These are phyloP conservation scores for Protula sp. DNA, from an alignment of 2,888 invertebrate species.

Conservation along the genomic window DNA sequence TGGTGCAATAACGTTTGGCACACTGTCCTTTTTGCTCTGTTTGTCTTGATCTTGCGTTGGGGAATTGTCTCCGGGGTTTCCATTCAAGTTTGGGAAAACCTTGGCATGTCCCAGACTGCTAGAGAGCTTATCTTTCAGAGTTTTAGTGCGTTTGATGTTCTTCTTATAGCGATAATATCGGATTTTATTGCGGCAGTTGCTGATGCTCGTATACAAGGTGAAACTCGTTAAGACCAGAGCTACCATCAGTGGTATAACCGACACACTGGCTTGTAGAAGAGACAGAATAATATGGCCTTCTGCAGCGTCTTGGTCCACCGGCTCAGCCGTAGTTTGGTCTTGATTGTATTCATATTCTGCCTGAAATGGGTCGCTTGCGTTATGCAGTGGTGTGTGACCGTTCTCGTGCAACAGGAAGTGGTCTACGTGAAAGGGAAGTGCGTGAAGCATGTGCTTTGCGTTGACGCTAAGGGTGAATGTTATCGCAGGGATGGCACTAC, in stretches of 20 bases:
- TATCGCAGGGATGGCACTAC: background rate
- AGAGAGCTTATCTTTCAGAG: background rate
- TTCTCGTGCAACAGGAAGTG: background rate
- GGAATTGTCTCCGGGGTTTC: background rate
- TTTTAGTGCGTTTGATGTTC: background rate
- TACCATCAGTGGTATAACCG: too few relatives aligned
- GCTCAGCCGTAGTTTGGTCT: background rate
- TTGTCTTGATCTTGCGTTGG: too few relatives aligned
- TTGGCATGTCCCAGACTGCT: background rate
- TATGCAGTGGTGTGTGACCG: background rate
- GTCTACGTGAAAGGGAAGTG: background rate
- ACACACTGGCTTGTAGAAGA: background rate
- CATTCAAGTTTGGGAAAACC: background rate
- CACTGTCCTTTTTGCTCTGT: too few relatives aligned
- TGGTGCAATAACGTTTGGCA: too few relatives aligned
- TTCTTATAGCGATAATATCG: background rate
- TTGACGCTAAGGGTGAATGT: background rate
- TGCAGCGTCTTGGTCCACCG: background rate
- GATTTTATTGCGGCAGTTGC: background rate
- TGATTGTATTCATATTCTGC: background rate
- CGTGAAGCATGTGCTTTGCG: background rate
- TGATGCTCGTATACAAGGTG: background rate
- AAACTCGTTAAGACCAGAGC: background rate
- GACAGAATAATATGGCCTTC: background rate
- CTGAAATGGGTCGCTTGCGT: background rate